Evolutionary conservation across 2,797 vertebrate species (phyloP), one percentile per base, ranked within the genome.

Genomic region (Sebastes ruberrimus): DNA sequence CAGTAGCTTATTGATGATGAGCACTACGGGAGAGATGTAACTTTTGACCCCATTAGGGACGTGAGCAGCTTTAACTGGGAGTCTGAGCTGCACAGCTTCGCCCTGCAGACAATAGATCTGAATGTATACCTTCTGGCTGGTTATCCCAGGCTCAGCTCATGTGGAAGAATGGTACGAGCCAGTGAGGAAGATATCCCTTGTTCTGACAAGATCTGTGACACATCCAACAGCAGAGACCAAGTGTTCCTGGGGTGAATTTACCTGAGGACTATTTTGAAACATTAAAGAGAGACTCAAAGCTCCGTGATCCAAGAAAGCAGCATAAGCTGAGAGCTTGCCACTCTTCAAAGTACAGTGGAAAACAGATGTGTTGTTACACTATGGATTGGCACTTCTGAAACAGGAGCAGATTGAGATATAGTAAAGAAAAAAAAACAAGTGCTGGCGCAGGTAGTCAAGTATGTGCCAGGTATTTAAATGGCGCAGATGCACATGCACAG

Each of bases 221-320:
- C 65, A 76, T 82, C 76, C 9, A 3, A 72, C 86, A 69, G 81
- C 74, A 72, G 72, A 83, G 76, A 83, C 86, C 82, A 78, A 75
- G 67, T 52, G 84, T 77, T 85, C 80, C 62, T 71, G 66, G 72
- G 83, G 76, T 80, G 75, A 85, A 76, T 85, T 82, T 87, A 82
- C 78, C 76, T 76, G 78, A 85, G 75, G 80, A 88, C 73, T 76
- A 20, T 80, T 64, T 84, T 81, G 81, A 89, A 80, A 88, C 87
- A 84, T 83, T 86, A 81, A 88, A 85, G 80, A 68, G 75, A 76
- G 25, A 72, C 71, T 82, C 27, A 10, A n/a, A 57, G 57, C 63
- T 62, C 52, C 83, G 20, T 83, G 86, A 93, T 83, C 55, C 66
- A 81, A 82, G 72, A 83, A 66, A 83, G 52, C 35, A 27, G 35